Evolutionary conservation across 2,113 vertebrate species (phyloP).

Genomic region (Percopsis transmontana): DNA sequence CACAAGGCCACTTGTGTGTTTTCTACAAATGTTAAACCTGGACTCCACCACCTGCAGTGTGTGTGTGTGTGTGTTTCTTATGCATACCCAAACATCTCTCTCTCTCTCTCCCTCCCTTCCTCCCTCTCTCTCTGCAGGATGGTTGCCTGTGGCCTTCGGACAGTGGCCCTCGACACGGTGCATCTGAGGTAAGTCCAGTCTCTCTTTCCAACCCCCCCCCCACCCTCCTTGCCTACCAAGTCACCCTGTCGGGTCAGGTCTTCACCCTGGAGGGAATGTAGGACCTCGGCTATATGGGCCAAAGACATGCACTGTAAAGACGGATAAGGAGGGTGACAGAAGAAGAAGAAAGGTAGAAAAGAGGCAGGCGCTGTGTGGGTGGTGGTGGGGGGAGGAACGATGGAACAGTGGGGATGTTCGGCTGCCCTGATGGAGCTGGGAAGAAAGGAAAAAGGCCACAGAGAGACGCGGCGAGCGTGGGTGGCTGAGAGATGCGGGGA

Average conservation of each 20-base stretch:
- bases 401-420: neutral
- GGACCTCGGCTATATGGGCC: too few species aligned
- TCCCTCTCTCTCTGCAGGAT: constrained; percentile 50
- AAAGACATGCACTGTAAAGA: too few species aligned
- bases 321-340: neutral
- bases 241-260: too few species aligned
- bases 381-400: neutral
- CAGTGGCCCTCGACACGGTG: constrained; percentile 67
- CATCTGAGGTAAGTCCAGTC: constrained; percentile 68
- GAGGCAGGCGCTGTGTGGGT: neutral
- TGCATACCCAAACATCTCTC: neutral
- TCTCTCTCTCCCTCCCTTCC: neutral
- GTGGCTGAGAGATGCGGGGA: constrained; percentile 55
- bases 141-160: constrained; percentile 75
- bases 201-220: neutral
- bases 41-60: too few species aligned
- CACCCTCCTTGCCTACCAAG: neutral
- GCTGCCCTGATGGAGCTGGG: constrained; percentile 33
- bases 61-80: neutral
- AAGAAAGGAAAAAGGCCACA: constrained; percentile 38
- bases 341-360: neutral
- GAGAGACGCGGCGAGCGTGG: constrained; percentile 53
- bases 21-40: neutral
- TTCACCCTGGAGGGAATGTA: neutral
- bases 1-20: too few species aligned